Conservation (phyloP, 2,888 invertebrate species). For the Drosophila demipolita region DNA sequence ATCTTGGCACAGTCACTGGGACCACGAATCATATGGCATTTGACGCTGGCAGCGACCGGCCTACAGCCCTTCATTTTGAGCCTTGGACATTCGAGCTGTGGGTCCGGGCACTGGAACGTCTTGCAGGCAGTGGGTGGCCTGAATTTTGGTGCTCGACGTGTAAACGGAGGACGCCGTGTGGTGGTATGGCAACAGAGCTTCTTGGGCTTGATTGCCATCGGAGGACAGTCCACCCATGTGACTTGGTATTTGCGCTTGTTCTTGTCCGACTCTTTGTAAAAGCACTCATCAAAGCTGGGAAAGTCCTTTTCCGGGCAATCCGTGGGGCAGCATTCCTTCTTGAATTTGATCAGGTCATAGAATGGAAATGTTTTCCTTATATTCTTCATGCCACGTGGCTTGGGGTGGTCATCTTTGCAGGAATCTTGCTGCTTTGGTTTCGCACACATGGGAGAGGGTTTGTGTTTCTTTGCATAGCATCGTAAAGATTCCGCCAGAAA, state of each 20-base stretch:
- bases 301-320: constrained; percentile 49
- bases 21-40: constrained; percentile 11
- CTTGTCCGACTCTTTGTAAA: constrained; percentile 63
- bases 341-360: constrained; percentile 39
- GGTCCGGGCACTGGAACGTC: neutral
- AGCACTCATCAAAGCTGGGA: constrained; percentile 52
- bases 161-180: constrained; percentile 27
- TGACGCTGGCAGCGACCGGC: neutral
- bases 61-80: constrained; percentile 37
- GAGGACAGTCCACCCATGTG: constrained; percentile 78
- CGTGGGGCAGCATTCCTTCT: constrained; percentile 37
- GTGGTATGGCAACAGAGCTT: constrained; percentile 59
- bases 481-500: neutral
- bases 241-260: constrained; percentile 71
- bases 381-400: constrained; percentile 12
- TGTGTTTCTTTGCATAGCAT: constrained; percentile 12
- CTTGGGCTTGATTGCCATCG: constrained; percentile 55
- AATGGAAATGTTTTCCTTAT: constrained; percentile 40
- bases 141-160: constrained; percentile 40
- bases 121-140: constrained; percentile 23
- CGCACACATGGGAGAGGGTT: constrained; percentile 22
- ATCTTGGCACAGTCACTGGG: constrained; percentile 46
- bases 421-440: neutral
- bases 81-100: constrained; percentile 20
- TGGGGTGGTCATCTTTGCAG: constrained; percentile 32